These are phyloP conservation scores for Mantis religiosa DNA, from an alignment of 2,888 invertebrate genomes.

Conservation along the genomic window DNA sequence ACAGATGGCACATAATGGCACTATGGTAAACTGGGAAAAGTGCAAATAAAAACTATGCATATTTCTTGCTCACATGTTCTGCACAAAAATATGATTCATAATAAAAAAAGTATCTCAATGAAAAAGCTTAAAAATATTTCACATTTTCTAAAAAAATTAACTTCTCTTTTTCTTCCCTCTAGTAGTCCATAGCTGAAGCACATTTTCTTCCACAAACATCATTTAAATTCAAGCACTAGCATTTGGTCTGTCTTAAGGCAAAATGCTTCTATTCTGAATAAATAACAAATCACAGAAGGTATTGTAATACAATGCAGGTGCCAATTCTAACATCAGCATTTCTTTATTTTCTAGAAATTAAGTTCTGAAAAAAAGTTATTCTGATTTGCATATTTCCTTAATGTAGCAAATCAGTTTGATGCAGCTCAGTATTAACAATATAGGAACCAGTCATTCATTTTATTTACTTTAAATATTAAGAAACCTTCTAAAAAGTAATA, in stretches of 20 bases:
- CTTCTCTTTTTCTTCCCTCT: neutral
- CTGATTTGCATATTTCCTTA: neutral
- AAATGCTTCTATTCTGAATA: neutral
- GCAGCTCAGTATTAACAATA: too few species aligned
- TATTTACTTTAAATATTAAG: neutral
- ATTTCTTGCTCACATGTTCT: neutral
- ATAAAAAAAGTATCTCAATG: neutral
- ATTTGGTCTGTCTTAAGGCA: too few species aligned
- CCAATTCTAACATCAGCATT: neutral
- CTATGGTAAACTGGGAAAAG: neutral
- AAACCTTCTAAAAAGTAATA: neutral
- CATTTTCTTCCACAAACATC: too few species aligned
- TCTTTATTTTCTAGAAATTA: neutral
- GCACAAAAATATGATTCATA: neutral
- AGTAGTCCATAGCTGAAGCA: too few species aligned
- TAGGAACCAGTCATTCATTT: too few species aligned
- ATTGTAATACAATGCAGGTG: neutral
- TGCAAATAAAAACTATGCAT: neutral
- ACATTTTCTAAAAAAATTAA: neutral
- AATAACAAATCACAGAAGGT: neutral
- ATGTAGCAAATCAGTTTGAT: neutral
- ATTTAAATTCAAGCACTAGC: too few species aligned
- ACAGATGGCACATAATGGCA: slow-evolving; percentile 10
- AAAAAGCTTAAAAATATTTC: neutral
- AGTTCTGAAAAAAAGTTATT: neutral